Conservation (phyloP, 2,797 vertebrate genomes). For the Phrynocephalus vlangalii region DNA sequence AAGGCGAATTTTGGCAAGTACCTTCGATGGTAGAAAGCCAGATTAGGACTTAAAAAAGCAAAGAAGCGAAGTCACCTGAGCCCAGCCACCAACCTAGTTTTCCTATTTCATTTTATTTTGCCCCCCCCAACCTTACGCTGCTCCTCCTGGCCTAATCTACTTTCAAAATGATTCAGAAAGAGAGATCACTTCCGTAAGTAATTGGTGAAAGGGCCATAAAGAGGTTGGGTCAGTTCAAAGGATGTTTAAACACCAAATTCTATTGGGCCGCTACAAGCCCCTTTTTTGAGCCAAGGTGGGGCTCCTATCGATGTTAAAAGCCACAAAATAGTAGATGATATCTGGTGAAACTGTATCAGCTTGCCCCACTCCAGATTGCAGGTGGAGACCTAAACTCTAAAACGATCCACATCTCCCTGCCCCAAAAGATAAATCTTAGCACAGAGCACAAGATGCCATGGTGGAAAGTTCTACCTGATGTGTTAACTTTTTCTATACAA, state of each 20-base stretch:
- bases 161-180: neutral
- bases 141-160: no score
- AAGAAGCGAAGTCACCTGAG: neutral
- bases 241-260: neutral
- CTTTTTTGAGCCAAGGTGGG: neutral
- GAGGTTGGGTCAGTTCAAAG: neutral
- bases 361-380: neutral
- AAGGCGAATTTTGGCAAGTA: conserved; percentile 37
- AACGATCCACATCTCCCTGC: neutral
- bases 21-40: neutral
- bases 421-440: neutral
- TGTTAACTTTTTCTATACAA: no score
- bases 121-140: no score
- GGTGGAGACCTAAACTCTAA: neutral
- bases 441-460: no score
- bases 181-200: neutral
- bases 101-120: neutral
- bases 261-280: neutral
- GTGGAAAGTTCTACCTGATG: no score
- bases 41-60: neutral
- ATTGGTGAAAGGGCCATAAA: neutral
- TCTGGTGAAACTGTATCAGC: neutral
- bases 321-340: neutral
- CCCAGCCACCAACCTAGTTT: neutral
- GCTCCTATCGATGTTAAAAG: neutral